phyloP scores from a whole-genome alignment of 2,113 vertebrate genomes.

The Ammodytes dubius region DNA sequence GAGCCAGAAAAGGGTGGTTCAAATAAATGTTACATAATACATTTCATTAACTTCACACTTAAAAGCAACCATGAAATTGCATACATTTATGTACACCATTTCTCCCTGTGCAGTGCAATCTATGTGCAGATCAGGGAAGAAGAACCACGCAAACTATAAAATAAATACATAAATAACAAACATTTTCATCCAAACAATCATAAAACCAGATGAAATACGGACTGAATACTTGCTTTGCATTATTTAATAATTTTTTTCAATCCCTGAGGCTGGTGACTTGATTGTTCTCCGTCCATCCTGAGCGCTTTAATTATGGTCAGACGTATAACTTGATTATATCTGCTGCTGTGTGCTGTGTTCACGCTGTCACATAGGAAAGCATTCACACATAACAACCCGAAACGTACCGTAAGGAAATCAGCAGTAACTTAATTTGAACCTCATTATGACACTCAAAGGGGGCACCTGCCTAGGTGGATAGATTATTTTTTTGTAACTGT shows the following conservation, averaged over 20 bases:
- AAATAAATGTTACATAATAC: neutral
- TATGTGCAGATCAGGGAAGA: neutral
- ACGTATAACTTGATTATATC: too few species aligned
- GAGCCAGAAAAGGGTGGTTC: neutral
- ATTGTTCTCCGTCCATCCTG: neutral
- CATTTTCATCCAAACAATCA: neutral
- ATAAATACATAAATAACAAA: neutral
- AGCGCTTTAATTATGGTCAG: neutral
- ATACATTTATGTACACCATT: neutral
- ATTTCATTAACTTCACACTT: neutral
- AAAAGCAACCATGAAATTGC: neutral
- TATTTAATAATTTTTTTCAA: neutral
- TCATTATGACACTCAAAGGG: neutral
- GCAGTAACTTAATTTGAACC: neutral
- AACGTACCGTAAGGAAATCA: neutral
- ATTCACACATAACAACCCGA: neutral
- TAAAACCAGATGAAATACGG: neutral
- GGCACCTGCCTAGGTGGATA: too few species aligned
- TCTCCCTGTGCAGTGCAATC: neutral
- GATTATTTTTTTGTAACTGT: too few species aligned
- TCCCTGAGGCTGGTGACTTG: constrained; percentile 13
- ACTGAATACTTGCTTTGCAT: neutral
- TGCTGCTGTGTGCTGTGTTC: neutral
- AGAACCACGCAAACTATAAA: neutral
- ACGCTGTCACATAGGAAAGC: neutral